phyloP scores from a whole-genome alignment of 2,797 vertebrate species.

The Pristis pectinata region DNA sequence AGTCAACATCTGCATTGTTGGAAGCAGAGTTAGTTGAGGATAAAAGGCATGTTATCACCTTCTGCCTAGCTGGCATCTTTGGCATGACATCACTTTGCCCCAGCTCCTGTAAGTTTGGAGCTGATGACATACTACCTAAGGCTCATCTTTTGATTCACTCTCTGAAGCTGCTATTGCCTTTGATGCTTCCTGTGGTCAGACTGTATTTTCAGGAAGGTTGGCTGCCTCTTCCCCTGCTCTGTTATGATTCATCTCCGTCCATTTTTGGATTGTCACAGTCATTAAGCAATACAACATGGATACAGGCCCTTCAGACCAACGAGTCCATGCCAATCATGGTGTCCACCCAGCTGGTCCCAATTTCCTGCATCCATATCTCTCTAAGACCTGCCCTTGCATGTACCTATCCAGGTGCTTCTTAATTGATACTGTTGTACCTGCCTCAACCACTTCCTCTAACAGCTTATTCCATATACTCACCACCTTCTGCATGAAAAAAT shows the following conservation, averaged over 20 bases:
- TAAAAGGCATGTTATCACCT: background rate
- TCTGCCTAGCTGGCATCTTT: background rate
- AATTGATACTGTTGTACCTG: too few species aligned
- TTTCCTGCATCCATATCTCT: too few species aligned
- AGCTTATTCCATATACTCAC: too few species aligned
- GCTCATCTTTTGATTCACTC: background rate
- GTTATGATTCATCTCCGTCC: background rate
- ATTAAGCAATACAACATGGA: too few species aligned
- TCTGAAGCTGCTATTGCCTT: background rate
- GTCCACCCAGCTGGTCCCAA: too few species aligned
- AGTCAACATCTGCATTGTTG: background rate
- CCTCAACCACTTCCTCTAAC: too few species aligned
- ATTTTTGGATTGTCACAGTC: background rate
- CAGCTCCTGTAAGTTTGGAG: background rate
- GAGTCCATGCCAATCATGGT: too few species aligned
- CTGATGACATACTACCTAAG: background rate
- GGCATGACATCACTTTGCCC: background rate
- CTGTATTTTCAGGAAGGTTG: background rate
- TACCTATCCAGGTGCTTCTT: too few species aligned
- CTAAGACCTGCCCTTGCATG: too few species aligned
- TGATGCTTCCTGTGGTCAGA: background rate
- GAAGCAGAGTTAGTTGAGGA: background rate
- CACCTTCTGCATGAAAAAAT: too few species aligned
- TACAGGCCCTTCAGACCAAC: too few species aligned
- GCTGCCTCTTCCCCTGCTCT: background rate